A percentile compares a stretch with the other conserved stretches of the same genome.
These are phyloP conservation scores for Smittia sp. DNA, from an alignment of 2,888 invertebrate species.

Conservation along the genomic window DNA sequence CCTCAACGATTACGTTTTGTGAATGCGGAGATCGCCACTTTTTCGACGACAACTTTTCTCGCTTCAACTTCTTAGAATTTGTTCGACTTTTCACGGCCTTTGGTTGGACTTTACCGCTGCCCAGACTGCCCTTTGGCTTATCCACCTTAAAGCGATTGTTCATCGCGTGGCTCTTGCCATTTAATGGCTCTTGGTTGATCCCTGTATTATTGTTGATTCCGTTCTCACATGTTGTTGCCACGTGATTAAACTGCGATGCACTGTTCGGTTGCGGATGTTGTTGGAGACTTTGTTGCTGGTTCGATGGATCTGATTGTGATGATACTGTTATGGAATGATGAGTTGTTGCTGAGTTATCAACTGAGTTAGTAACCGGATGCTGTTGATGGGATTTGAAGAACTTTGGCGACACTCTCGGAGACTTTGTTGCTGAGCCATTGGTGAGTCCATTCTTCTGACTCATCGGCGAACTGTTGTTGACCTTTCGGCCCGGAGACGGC, in stretches of 20 bases:
- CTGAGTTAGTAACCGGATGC: not conserved
- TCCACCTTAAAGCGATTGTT: not conserved
- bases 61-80: not conserved
- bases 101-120: not conserved
- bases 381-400: slow-evolving; percentile 25
- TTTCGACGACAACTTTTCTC: not conserved
- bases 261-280: not conserved
- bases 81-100: slow-evolving; percentile 4
- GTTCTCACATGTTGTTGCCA: slow-evolving; percentile 2
- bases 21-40: not conserved
- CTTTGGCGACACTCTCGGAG: slow-evolving; percentile 21
- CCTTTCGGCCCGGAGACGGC: not conserved
- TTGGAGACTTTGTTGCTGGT: not conserved
- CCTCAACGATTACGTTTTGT: slow-evolving; percentile 26
- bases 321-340: slow-evolving; percentile 34
- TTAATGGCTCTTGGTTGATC: slow-evolving; percentile 18
- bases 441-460: slow-evolving; percentile 24
- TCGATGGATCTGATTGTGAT: not conserved
- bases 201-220: slow-evolving; percentile 21
- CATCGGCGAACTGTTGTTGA: not conserved
- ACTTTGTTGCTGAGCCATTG: not conserved
- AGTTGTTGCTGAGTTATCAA: not conserved
- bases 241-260: not conserved
- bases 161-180: not conserved
- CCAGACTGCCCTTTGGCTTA: not conserved